Conservation (phyloP, 2,797 vertebrate genomes). For the Syncerus caffer region DNA sequence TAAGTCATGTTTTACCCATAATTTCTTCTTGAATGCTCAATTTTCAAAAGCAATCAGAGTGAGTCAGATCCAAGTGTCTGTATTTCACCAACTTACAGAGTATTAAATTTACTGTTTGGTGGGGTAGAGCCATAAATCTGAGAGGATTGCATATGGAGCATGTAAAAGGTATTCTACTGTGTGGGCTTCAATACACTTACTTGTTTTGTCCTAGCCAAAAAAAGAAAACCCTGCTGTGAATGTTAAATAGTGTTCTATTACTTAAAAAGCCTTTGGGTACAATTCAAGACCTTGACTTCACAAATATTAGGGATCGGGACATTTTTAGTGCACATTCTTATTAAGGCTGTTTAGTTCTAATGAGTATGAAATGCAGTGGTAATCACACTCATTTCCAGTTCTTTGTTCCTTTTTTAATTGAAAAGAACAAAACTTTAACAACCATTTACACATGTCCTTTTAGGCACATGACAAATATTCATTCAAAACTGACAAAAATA, state of each 20-base stretch:
- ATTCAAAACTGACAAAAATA: not conserved
- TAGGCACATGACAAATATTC: not conserved
- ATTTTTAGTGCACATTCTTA: not conserved
- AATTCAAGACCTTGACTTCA: not conserved
- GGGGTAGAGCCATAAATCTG: not conserved
- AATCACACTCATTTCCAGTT: conserved; percentile 36
- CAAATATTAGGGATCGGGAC: not conserved
- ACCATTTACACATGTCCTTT: not conserved
- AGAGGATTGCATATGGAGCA: not conserved
- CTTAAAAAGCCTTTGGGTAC: not conserved
- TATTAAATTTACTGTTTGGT: not conserved
- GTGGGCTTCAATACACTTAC: not conserved
- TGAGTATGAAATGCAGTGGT: not conserved
- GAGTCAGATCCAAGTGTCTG: not conserved
- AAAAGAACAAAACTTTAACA: conserved; percentile 1
- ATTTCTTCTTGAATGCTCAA: not conserved
- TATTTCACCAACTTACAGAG: not conserved
- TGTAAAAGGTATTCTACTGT: not conserved
- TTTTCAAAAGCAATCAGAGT: not conserved
- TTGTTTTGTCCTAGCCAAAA: not conserved
- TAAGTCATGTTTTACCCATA: not conserved
- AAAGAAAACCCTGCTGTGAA: not conserved
- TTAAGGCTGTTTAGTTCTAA: conserved; percentile 30
- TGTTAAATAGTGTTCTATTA: not conserved
- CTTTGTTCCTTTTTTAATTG: not conserved